These are phyloP conservation scores for Drosophila busckii DNA, from an alignment of 1,140 invertebrate species.

Conservation along the genomic window DNA sequence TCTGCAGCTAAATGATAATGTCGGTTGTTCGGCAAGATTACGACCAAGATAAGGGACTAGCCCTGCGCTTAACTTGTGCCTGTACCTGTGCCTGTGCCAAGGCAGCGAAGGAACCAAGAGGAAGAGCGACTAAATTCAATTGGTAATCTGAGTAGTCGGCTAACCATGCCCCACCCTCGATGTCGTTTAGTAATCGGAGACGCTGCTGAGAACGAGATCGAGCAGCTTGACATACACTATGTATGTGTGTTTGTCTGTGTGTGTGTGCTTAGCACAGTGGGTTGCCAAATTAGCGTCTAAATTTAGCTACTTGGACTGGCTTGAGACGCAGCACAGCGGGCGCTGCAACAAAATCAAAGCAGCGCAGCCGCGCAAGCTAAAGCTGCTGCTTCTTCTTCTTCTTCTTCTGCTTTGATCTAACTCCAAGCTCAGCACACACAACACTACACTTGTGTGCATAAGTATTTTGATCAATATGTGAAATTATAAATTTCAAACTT, in stretches of 20 bases:
- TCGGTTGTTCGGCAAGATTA: constrained; percentile 29
- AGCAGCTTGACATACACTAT: too few relatives aligned
- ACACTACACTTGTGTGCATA: too few relatives aligned
- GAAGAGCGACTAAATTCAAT: constrained; percentile 39
- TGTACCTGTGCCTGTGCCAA: not conserved
- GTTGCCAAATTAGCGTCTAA: constrained; percentile 70
- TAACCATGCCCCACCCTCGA: not conserved
- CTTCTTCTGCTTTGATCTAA: too few relatives aligned
- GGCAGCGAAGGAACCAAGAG: not conserved
- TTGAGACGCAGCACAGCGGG: constrained; percentile 41
- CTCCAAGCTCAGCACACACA: too few relatives aligned
- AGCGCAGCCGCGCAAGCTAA: not conserved
- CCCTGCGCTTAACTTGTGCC: not conserved
- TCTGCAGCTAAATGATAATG: constrained; percentile 34
- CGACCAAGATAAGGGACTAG: constrained; percentile 18
- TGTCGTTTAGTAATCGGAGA: too few relatives aligned
- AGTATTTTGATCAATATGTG: too few relatives aligned
- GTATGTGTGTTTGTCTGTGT: not conserved
- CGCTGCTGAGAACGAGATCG: too few relatives aligned
- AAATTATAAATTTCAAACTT: too few relatives aligned
- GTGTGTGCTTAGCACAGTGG: constrained; percentile 38
- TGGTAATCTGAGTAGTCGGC: constrained; percentile 49
- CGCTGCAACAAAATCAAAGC: constrained; percentile 15
- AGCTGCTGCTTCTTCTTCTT: not conserved
- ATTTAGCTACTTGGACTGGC: constrained; percentile 65